These are phyloP conservation scores for Ormyrus thymus DNA, from an alignment of 2,888 invertebrate genomes.

Conservation along the genomic window DNA sequence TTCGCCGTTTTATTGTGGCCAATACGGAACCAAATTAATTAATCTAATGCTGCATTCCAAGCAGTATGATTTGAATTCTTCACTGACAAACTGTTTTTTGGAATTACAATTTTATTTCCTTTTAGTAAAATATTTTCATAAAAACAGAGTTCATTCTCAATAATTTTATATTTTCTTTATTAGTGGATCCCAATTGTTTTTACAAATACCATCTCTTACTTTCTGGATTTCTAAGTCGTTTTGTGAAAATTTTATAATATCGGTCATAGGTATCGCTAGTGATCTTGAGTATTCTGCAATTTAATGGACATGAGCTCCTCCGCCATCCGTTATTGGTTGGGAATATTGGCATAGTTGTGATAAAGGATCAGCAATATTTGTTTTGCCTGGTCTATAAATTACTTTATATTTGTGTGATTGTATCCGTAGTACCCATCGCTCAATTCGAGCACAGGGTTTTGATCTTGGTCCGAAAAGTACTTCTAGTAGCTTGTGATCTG, in stretches of 20 bases:
- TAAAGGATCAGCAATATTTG: constrained; percentile 47
- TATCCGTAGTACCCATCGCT: constrained; percentile 65
- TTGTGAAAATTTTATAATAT: neutral
- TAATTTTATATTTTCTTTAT: constrained; percentile 52
- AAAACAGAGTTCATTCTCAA: constrained; percentile 64
- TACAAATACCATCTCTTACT: constrained; percentile 12
- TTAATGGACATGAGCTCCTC: neutral
- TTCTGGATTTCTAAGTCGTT: neutral
- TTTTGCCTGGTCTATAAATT: constrained; percentile 56
- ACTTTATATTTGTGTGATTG: constrained; percentile 63
- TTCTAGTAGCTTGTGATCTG: constrained; percentile 70
- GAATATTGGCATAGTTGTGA: constrained; percentile 32
- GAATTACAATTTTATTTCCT: constrained; percentile 29
- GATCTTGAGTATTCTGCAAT: constrained; percentile 7
- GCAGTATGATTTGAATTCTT: constrained; percentile 3
- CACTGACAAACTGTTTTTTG: constrained; percentile 17
- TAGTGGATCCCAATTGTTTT: constrained; percentile 33
- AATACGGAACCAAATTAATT: neutral
- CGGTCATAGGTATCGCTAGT: neutral
- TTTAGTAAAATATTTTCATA: neutral
- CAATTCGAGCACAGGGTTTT: constrained; percentile 67
- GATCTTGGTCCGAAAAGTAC: constrained; percentile 63
- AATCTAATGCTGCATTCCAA: neutral
- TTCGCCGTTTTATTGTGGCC: constrained; percentile 26
- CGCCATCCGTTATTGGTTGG: neutral